A percentile compares a stretch with the other conserved stretches of the same genome.
These are phyloP conservation scores for Lacerta bilineata DNA, from an alignment of 2,797 vertebrate genomes.

Conservation along the genomic window DNA sequence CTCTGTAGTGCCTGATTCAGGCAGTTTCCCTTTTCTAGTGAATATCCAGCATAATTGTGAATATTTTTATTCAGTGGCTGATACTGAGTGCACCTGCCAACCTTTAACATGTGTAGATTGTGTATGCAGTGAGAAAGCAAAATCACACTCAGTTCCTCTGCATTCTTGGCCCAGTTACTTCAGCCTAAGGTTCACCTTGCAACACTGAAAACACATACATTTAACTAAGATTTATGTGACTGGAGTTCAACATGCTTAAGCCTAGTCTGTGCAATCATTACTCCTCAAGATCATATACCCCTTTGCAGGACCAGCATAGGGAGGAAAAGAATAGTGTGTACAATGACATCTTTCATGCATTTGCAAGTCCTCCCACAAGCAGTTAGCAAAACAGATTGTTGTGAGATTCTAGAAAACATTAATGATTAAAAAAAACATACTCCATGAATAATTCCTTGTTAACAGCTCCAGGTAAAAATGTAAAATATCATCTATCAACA, in stretches of 20 bases:
- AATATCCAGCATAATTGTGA: not conserved
- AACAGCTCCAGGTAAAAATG: slow-evolving; percentile 30
- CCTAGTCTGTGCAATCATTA: not conserved
- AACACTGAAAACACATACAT: not conserved
- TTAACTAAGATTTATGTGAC: not conserved
- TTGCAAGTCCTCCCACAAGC: not conserved
- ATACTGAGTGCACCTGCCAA: not conserved
- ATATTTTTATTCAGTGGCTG: slow-evolving; percentile 1
- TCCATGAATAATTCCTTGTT: not conserved
- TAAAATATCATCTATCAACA: slow-evolving; percentile 1
- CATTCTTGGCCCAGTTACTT: not conserved
- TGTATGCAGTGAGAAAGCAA: not conserved
- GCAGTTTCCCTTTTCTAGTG: not conserved
- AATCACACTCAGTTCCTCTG: not conserved
- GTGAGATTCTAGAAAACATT: not conserved
- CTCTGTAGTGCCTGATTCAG: not conserved
- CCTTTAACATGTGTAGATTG: not conserved
- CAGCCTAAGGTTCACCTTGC: not conserved
- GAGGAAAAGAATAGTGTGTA: not conserved
- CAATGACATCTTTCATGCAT: not conserved
- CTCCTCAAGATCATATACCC: not conserved
- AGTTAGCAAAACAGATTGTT: not conserved
- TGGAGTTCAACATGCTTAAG: not conserved
- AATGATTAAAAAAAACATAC: not conserved
- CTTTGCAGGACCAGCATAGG: not conserved